Evolutionary conservation across 2,797 vertebrate genomes (phyloP).

Genomic region (Parambassis ranga): DNA sequence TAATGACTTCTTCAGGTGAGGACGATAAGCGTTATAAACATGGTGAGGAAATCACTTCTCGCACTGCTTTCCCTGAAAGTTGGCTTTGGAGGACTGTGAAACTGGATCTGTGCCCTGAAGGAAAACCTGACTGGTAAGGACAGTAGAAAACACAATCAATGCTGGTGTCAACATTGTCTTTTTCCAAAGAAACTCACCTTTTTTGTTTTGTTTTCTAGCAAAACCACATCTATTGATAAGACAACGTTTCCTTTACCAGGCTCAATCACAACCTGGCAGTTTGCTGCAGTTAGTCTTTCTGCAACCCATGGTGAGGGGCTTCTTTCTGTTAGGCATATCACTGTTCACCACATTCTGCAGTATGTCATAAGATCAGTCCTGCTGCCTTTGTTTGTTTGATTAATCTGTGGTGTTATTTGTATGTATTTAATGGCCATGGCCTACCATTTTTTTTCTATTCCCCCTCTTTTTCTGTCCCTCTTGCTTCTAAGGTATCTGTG

Average conservation of each 20-base stretch:
- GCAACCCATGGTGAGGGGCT: slow-evolving; percentile 60
- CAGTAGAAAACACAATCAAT: background rate
- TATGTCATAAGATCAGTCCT: no score
- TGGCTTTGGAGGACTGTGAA: slow-evolving; percentile 81
- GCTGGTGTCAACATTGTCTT: background rate
- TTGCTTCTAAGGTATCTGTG: slow-evolving; percentile 81
- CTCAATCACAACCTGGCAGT: slow-evolving; percentile 90
- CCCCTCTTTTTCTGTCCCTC: background rate
- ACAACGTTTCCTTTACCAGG: slow-evolving; percentile 77
- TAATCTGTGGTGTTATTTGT: no score
- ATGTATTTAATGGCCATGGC: no score
- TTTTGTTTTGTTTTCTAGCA: slow-evolving; percentile 30
- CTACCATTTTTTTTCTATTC: background rate
- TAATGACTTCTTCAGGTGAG: slow-evolving; percentile 54
- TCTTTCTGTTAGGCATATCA: no score
- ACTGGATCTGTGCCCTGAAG: slow-evolving; percentile 27
- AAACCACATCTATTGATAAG: background rate
- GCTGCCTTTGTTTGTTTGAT: no score
- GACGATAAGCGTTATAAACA: slow-evolving; percentile 35
- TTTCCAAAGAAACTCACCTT: background rate
- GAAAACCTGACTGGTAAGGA: slow-evolving; percentile 68
- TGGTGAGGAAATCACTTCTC: slow-evolving; percentile 65
- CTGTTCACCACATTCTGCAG: no score
- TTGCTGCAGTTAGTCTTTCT: slow-evolving; percentile 86
- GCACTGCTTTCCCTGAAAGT: slow-evolving; percentile 83